Evolutionary conservation across 2,113 vertebrate genomes (phyloP).

Genomic region (Python bivittatus): DNA sequence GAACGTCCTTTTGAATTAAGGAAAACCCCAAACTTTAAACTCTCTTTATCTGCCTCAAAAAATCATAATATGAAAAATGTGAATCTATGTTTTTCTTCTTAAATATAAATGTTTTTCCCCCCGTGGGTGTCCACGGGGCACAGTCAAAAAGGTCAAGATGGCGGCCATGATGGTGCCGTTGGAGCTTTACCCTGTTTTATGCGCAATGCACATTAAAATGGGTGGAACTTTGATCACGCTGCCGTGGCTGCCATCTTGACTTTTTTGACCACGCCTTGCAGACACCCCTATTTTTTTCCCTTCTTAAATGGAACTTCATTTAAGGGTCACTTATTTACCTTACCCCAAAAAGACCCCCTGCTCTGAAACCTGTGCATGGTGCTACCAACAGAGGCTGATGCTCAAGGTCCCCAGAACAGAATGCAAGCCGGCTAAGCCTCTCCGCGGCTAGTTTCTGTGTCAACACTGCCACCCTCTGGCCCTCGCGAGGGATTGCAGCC

Average conservation of each 20-base stretch:
- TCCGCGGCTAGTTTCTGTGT: not conserved
- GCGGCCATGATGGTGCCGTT: not conserved
- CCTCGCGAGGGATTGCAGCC: not conserved
- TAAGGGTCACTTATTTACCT: slow-evolving; percentile 59
- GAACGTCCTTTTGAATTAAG: not conserved
- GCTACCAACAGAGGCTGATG: slow-evolving; percentile 63
- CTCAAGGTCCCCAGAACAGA: slow-evolving; percentile 63
- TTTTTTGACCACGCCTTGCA: not conserved
- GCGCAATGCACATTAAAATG: not conserved
- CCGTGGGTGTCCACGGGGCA: not conserved
- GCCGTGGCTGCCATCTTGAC: not conserved
- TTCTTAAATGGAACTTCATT: slow-evolving; percentile 50
- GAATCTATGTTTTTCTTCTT: not conserved
- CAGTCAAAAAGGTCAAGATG: not conserved
- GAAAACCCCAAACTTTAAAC: not conserved
- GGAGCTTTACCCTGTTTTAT: not conserved
- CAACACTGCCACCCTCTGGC: not conserved
- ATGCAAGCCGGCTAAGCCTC: slow-evolving; percentile 44
- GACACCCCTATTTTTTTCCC: not conserved
- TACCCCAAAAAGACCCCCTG: slow-evolving; percentile 42
- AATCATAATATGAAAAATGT: not conserved
- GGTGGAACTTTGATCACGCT: not conserved
- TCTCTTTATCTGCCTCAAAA: not conserved
- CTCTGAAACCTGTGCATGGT: not conserved
- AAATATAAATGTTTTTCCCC: not conserved